Base-by-base conservation (phyloP, 2,797 vertebrate species). In the Vespertilio murinus region DNA sequence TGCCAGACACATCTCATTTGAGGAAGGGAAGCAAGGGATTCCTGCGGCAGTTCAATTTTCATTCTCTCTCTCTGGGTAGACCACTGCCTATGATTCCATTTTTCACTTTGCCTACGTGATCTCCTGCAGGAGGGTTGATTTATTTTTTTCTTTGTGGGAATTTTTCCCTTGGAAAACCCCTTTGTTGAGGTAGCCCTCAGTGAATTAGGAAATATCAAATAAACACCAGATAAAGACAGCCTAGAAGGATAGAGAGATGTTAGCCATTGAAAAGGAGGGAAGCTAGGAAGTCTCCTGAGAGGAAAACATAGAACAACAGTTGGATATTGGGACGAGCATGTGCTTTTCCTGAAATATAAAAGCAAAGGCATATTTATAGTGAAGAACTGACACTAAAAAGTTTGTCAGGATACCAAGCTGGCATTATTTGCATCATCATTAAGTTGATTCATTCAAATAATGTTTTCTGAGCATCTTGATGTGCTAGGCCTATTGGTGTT, bases 121-220 rank as follows among this genome's bases (percentile, higher is more conserved):
- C 22, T 88, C 45, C 82, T 67, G 14, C 38, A 88, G 35, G n/a
- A 81, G 16, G 69, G 14, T 17, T 73, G 70, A 30, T 54, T 88
- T 80, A 56, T 25, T 81, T 93, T 65, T 47, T 84, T 59, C 9
- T 75, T 59, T 33, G 42, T 91, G 80, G n/a, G 4, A 14, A 20
- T 69, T 91, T 67, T 64, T 82, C 64, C 9, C 56, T 88, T 89
- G 74, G 77, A 84, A 96, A 94, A 88, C n/a, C 52, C 75, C 91
- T 91, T 96, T 92, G 77, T 90, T 47, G 86, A 81, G 49, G 49
- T 77, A 73, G 73, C 80, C 54, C 33, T 92, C 38, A 77, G 54
- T 93, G 65, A 93, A 52, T 40, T 67, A 96, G 79, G 77, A 97
- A 94, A 91, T 89, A 38, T 65, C 35, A 94, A 89, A 88, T 64